Percentiles rank a stretch among this genome's conserved stretches.
Evolutionary conservation across 2,888 invertebrate genomes (phyloP).

Genomic region (Cheilosia grossa): DNA sequence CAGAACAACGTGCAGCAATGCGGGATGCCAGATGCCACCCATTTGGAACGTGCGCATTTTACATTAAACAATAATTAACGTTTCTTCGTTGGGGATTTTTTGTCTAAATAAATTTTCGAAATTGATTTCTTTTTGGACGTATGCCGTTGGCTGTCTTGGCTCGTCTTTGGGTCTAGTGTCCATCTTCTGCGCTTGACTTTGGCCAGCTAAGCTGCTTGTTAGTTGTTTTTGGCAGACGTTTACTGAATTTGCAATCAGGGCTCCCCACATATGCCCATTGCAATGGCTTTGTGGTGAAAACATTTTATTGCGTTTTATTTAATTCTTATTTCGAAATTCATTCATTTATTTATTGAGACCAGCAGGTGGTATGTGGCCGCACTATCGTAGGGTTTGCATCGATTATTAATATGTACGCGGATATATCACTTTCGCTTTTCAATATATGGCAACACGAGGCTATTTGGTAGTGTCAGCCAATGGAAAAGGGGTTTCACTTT

Average conservation of each 20-base stretch:
- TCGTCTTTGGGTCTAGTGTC: neutral
- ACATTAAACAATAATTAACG: constrained; percentile 59
- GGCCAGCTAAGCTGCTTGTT: constrained; percentile 6
- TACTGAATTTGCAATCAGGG: constrained; percentile 63
- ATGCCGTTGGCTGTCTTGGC: constrained; percentile 30
- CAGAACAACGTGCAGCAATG: constrained; percentile 70
- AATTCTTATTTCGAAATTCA: constrained; percentile 45
- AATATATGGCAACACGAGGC: constrained; percentile 37
- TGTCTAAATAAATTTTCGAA: constrained; percentile 60
- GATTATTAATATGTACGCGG: constrained; percentile 63
- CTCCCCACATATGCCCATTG: constrained; percentile 23
- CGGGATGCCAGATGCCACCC: constrained; percentile 63
- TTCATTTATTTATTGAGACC: constrained; percentile 42
- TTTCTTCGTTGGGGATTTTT: constrained; percentile 49
- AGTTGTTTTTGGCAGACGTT: constrained; percentile 37
- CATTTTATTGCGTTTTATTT: constrained; percentile 54
- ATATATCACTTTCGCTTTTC: constrained; percentile 70
- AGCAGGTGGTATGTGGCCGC: neutral
- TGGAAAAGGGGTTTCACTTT: constrained; percentile 65
- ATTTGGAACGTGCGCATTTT: constrained; percentile 64
- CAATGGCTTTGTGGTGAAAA: constrained; percentile 68
- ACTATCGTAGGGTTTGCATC: constrained; percentile 49
- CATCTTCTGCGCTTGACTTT: constrained; percentile 28
- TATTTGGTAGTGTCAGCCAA: constrained; percentile 38
- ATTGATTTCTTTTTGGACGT: constrained; percentile 68